Base-by-base conservation (phyloP, 2,113 vertebrate genomes). In the Gambusia holbrooki region DNA sequence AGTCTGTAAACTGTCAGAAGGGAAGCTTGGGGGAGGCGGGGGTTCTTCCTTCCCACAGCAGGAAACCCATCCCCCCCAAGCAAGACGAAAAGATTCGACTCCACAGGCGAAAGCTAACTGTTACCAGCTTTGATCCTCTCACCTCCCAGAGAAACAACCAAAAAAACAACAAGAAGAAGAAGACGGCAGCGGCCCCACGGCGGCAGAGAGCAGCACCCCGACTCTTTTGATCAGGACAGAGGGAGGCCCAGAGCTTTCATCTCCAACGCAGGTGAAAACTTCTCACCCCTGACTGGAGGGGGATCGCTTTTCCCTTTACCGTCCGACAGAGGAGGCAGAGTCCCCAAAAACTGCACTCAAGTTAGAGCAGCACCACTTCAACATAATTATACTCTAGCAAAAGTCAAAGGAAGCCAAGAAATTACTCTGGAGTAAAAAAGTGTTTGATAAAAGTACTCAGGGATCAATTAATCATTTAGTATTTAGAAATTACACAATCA, bases 61-160 rank as follows among this genome's bases (percentile, higher is more conserved):
- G 94, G 93, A 85, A 90, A 63, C 71, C 89, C 84, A 66, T 65
- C 92, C 91, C 73, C 89, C 90, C 84, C 10, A 37, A 85, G 85
- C 88, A 84, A 93, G 91, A 93, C 88, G 85, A 89, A 92, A 92
- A 92, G 93, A 79, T 85, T 92, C 30, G 14, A 72, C 93, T 93
- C 93, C 76, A 75, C 93, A 95, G 94, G 94, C 78, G 83, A 95
- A 95, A 94, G 93, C 94, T 94, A 94, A 95, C 94, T 93, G 91
- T 92, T 88, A 93, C 85, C 87, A 83, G 91, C 95, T 95, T 95
- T 95, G 95, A 95, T 95, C 95, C 93, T 92, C 86, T 70, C 82
- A 79, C 90, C 83, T 79, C 82, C 87, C 81, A 85, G 92, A 92
- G 92, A 92, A 91, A 73, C 86, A 85, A 79, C 81, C 54, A 11